phyloP scores from a whole-genome alignment of 1,140 invertebrate genomes.

The Cheumatopsyche charites region DNA sequence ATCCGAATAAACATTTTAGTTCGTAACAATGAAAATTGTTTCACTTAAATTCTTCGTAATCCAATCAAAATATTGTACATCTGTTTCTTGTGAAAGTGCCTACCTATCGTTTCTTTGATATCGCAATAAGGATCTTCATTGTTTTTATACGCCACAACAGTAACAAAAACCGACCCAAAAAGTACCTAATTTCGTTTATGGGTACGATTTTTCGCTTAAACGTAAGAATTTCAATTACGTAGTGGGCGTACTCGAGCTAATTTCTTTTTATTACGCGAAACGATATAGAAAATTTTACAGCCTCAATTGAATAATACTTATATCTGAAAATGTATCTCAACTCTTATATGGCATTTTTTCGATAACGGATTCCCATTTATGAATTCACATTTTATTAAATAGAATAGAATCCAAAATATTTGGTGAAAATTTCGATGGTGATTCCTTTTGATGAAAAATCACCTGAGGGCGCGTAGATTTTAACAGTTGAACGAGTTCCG shows the following conservation, averaged over 20 bases:
- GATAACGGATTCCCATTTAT: too few species aligned
- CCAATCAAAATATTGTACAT: too few species aligned
- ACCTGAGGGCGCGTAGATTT: too few species aligned
- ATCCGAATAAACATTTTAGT: too few species aligned
- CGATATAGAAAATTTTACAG: conserved; percentile 5
- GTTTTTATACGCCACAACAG: not conserved
- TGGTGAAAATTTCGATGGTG: too few species aligned
- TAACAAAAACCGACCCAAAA: not conserved
- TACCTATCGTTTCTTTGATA: not conserved
- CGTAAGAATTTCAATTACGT: conserved; percentile 18
- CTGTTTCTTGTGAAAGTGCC: too few species aligned
- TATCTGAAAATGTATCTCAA: not conserved
- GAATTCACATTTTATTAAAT: too few species aligned
- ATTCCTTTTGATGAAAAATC: too few species aligned
- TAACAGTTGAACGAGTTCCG: too few species aligned
- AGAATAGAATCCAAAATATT: too few species aligned
- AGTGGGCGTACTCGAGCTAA: not conserved
- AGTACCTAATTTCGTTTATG: conserved; percentile 19
- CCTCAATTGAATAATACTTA: not conserved
- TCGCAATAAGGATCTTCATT: not conserved
- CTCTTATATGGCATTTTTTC: not conserved
- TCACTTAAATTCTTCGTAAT: too few species aligned
- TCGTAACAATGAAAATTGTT: too few species aligned
- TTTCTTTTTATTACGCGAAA: not conserved
- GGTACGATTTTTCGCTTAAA: not conserved